A percentile compares a stretch with the other conserved stretches of the same genome.
phyloP scores from a whole-genome alignment of 2,113 vertebrate species.

The Heptranchias perlo region DNA sequence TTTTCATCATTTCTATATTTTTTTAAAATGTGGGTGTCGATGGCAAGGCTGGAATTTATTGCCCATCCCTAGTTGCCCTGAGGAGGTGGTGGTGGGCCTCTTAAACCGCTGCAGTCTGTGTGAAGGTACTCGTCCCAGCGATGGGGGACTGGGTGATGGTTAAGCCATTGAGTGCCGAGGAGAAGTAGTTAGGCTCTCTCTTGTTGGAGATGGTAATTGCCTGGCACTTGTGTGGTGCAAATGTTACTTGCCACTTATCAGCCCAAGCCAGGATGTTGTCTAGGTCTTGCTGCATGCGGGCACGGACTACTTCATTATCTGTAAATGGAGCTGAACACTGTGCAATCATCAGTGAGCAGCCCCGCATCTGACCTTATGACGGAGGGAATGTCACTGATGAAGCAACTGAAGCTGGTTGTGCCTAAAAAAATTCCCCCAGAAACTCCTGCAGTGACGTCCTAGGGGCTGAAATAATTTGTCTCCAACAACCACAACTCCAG shows the following conservation, averaged over 20 bases:
- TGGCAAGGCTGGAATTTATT: neutral
- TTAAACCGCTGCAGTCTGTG: neutral
- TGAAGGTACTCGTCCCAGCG: neutral
- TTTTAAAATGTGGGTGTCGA: neutral
- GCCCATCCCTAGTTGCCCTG: neutral
- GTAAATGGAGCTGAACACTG: neutral
- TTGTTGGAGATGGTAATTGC: neutral
- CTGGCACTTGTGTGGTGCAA: neutral
- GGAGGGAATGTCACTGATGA: neutral
- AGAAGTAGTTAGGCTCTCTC: neutral
- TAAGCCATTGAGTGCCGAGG: neutral
- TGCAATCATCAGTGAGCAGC: neutral
- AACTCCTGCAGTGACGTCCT: neutral
- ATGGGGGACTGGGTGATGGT: neutral
- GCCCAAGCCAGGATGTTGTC: neutral
- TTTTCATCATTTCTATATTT: neutral
- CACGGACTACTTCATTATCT: neutral
- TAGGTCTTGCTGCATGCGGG: neutral
- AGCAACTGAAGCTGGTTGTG: neutral
- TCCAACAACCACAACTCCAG: neutral
- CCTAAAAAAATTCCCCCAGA: neutral
- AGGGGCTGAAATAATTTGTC: neutral
- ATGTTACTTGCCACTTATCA: neutral
- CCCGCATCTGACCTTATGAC: neutral
- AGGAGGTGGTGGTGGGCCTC: neutral